Base-by-base conservation (phyloP, 2,888 invertebrate species). In the Philaethria dido region DNA sequence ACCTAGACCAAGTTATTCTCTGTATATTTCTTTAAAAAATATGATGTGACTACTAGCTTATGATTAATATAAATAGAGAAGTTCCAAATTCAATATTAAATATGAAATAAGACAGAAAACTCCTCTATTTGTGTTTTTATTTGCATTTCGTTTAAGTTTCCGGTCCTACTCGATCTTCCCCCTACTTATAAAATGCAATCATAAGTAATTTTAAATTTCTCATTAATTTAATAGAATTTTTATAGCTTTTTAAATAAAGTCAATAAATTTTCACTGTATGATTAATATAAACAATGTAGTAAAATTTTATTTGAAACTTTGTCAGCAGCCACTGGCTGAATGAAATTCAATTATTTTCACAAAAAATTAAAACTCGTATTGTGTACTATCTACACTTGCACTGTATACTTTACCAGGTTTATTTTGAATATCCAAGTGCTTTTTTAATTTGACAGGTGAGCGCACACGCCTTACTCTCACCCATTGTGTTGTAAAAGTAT, bases 401-500 rank as follows among this genome's bases (percentile, higher is more conserved):
- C 68, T 52, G 52, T 52, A 29, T 52, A 52, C 52, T 79, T 77
- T 75, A 75, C 73, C 70, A 71, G 71, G 74, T 78, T 71, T 77
- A 77, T 78, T 77, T 88, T 87, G 86, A 86, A 89, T 86, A 85
- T 87, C 85, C 84, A 85, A 86, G 87, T 86, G 86, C 86, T 89
- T 91, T 83, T 91, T 91, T 92, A 90, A 92, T 92, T 92, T 92
- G 87, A 87, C 88, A 92, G 89, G 88, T 90, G 89, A 91, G 77
- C 79, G 92, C 86, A 75, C 91, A 87, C 90, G 89, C 90, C 92
- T 91, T 89, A 83, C 88, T 85, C 82, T 77, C 81, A 77, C 80
- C 91, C 84, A 91, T 92, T 92, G 92, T 92, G 84, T 89, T 86
- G 87, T 84, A 80, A 90, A 88, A 90, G 92, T 91, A 92, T 92